A percentile compares a stretch with the other conserved stretches of the same genome.
Conservation (phyloP, 2,797 vertebrate genomes). For the Pangasius larnaudii region DNA sequence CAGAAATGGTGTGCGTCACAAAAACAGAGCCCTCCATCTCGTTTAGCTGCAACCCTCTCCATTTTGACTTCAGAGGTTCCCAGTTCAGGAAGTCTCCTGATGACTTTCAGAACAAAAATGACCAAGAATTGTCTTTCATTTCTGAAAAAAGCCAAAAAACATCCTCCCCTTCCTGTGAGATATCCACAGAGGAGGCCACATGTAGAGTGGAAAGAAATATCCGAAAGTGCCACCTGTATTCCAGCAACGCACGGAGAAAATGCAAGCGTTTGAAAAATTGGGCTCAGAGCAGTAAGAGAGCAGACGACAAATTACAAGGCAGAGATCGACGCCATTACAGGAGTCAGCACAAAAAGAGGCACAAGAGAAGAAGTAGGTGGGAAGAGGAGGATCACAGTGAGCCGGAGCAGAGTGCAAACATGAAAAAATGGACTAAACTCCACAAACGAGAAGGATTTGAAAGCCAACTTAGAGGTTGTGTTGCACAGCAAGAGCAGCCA, state of each 20-base stretch:
- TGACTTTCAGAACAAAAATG: slow-evolving; percentile 43
- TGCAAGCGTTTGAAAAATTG: slow-evolving; percentile 64
- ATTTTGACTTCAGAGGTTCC: slow-evolving; percentile 84
- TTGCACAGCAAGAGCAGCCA: slow-evolving; percentile 62
- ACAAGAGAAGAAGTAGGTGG: slow-evolving; percentile 69
- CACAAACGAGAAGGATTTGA: slow-evolving; percentile 57
- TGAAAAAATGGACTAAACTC: slow-evolving; percentile 54
- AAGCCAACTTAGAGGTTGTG: slow-evolving; percentile 60
- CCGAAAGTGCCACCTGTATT: slow-evolving; percentile 48
- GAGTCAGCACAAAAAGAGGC: slow-evolving; percentile 74
- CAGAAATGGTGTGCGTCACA: slow-evolving; percentile 85
- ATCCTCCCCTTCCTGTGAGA: slow-evolving; percentile 45
- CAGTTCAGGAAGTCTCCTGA: slow-evolving; percentile 62
- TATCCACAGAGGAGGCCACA: slow-evolving; percentile 47
- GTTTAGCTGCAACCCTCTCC: slow-evolving; percentile 87
- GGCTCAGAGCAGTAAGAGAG: slow-evolving; percentile 64
- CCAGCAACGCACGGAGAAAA: slow-evolving; percentile 45
- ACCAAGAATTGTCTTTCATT: slow-evolving; percentile 32
- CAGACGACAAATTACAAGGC: slow-evolving; percentile 63
- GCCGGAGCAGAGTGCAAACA: slow-evolving; percentile 55
- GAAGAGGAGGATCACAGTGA: slow-evolving; percentile 51
- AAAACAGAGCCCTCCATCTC: slow-evolving; percentile 79
- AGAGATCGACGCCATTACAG: slow-evolving; percentile 74
- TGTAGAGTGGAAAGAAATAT: slow-evolving; percentile 40
- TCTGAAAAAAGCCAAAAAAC: slow-evolving; percentile 38